phyloP scores from a whole-genome alignment of 2,113 vertebrate species.

The Channa maculata region DNA sequence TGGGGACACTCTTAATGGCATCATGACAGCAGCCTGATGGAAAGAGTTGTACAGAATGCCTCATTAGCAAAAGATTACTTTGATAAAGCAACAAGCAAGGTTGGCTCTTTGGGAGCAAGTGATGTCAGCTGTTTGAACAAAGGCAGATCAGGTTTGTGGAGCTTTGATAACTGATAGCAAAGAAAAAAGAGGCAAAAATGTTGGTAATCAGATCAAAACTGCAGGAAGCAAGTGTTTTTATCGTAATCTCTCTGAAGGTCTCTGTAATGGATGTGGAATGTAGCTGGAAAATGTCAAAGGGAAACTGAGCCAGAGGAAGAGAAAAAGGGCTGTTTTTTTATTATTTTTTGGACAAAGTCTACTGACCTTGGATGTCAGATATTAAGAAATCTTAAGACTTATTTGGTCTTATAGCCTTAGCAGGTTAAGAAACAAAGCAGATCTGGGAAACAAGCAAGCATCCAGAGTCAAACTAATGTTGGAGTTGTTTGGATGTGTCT shows the following conservation, averaged over 20 bases:
- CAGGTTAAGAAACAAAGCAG: neutral
- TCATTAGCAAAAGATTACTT: slow-evolving; percentile 43
- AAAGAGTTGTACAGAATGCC: slow-evolving; percentile 19
- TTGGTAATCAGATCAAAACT: slow-evolving; percentile 83
- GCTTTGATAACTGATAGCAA: slow-evolving; percentile 72
- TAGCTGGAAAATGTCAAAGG: slow-evolving; percentile 55
- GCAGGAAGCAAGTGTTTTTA: slow-evolving; percentile 82
- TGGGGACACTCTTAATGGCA: neutral
- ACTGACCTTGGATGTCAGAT: slow-evolving; percentile 12
- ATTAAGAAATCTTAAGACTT: neutral
- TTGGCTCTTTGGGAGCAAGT: slow-evolving; percentile 46
- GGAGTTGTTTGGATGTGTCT: slow-evolving; percentile 15
- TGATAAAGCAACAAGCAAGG: slow-evolving; percentile 35
- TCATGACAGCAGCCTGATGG: neutral
- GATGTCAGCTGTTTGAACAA: slow-evolving; percentile 58
- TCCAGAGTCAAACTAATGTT: neutral
- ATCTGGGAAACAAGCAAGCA: neutral
- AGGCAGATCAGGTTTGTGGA: slow-evolving; percentile 46
- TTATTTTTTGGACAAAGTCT: slow-evolving; percentile 8
- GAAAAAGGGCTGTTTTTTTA: slow-evolving; percentile 22
- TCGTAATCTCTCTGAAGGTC: slow-evolving; percentile 74
- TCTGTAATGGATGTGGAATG: slow-evolving; percentile 72
- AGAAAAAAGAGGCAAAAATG: slow-evolving; percentile 41
- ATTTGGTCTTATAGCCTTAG: neutral
- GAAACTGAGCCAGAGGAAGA: slow-evolving; percentile 62